Conservation (phyloP, 2,113 vertebrate genomes). For the Xenus cinereus region DNA sequence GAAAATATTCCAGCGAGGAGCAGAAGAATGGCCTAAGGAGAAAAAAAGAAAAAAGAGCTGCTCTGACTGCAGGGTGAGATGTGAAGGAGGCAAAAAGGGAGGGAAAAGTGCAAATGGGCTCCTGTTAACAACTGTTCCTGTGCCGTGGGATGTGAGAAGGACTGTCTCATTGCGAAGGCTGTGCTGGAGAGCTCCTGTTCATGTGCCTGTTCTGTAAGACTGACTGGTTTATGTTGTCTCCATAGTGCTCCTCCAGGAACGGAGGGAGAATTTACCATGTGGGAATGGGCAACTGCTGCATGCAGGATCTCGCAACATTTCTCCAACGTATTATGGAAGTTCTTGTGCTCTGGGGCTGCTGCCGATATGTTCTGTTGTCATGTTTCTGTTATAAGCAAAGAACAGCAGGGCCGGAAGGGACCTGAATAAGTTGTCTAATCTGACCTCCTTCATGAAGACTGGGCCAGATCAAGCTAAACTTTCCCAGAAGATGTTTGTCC, state of each 20-base stretch:
- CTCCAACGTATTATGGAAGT: rapidly evolving
- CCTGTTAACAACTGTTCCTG: rapidly evolving
- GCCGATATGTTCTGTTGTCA: background rate
- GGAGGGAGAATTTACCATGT: background rate
- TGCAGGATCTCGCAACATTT: rapidly evolving
- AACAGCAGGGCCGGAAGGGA: background rate
- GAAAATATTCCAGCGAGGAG: background rate
- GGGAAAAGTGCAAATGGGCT: background rate
- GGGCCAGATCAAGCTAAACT: slow-evolving; percentile 32
- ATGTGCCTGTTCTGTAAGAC: rapidly evolving
- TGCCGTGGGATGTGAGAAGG: background rate
- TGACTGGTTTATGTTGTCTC: background rate
- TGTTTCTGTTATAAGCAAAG: background rate
- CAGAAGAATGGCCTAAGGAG: background rate
- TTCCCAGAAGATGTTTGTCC: slow-evolving; percentile 47
- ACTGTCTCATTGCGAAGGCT: background rate
- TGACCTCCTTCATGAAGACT: background rate
- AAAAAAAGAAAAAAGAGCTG: background rate
- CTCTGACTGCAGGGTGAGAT: background rate
- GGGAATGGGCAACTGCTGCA: background rate
- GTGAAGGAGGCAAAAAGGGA: background rate
- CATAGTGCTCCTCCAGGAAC: background rate
- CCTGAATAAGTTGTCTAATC: background rate
- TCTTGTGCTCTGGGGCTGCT: background rate
- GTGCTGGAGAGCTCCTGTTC: background rate